Evolutionary conservation across 1,140 invertebrate genomes (phyloP).

Genomic region (Acromyrmex echinatior): DNA sequence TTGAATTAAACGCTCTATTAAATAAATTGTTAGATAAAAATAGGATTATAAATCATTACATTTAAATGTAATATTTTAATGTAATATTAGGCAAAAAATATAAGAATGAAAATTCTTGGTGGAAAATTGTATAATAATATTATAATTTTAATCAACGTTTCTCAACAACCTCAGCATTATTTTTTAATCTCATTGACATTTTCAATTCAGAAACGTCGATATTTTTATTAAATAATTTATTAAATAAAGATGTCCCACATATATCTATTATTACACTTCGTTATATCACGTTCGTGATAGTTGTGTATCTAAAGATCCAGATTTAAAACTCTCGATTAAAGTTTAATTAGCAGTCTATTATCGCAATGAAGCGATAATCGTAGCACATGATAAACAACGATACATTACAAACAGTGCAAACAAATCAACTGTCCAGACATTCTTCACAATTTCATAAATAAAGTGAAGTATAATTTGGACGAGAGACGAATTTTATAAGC

Average conservation of each 20-base stretch:
- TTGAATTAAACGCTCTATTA: not conserved
- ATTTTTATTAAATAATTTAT: not conserved
- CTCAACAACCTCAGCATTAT: not conserved
- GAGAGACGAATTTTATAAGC: not conserved
- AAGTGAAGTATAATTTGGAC: not conserved
- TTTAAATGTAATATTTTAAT: not conserved
- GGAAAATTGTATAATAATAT: not conserved
- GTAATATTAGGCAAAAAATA: not conserved
- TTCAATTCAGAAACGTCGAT: not conserved
- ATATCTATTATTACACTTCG: not conserved
- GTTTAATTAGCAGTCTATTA: not conserved
- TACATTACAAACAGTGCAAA: not conserved
- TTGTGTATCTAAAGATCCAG: slow-evolving; percentile 9
- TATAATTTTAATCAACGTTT: slow-evolving; percentile 14
- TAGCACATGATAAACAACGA: not conserved
- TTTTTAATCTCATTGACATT: not conserved
- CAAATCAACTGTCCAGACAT: not conserved
- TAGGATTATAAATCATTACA: not conserved
- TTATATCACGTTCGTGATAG: not conserved
- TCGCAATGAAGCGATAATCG: not conserved
- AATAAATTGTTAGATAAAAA: not conserved
- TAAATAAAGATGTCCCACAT: not conserved
- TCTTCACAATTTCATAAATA: not conserved
- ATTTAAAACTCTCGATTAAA: slow-evolving; percentile 6
- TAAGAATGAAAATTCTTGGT: not conserved